Evolutionary conservation across 1,140 invertebrate species (phyloP), one percentile per base, ranked within the genome.

Genomic region (Drosophila guanche): DNA sequence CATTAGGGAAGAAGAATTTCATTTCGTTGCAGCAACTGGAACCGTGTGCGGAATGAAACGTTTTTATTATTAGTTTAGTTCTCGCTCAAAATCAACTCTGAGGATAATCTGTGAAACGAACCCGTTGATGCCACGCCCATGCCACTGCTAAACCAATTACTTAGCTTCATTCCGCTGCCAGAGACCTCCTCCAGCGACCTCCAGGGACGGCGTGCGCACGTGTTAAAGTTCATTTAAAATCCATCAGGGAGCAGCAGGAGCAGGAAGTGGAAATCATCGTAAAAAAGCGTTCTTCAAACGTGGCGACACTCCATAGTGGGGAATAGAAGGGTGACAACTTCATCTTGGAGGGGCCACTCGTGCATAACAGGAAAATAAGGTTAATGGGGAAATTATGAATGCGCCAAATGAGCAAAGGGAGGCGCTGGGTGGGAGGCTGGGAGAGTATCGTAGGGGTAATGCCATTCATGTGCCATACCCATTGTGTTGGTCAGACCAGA

Each of bases 201-300:
- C 33, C 47, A 46, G 55, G 58, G 66, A 72, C 77, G 54, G 10
- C 33, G 73, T 20, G 16, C 62, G 76, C 80, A 86, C 84, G 80
- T 86, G 81, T 88, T 86, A 86, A 85, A 85, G 81, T 86, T 85
- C 81, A 85, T 85, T 85, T 85, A 86, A 85, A 85, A 85, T 85
- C 81, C 81, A 86, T 85, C 73, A 80, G 81, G 75, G 67, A 61
- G 48, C 23, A 53, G 45, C 51, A 27, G 33, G 7, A 33, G 33
- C n/a, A n/a, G 29, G 40, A 8, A 12, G 33, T 20, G 16, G n/a
- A 25, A 20, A 46, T 23, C 42, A 46, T 12, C 41, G 51, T 25
- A 68, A 74, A 65, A 69, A 58, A 42, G 6, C 54, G 48, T 65
- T 51, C 65, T 55, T 25, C 46, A 29, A 46, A 8, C 20, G 47